Evolutionary conservation across 2,888 invertebrate species (phyloP).

Genomic region (Emmelina monodactyla): DNA sequence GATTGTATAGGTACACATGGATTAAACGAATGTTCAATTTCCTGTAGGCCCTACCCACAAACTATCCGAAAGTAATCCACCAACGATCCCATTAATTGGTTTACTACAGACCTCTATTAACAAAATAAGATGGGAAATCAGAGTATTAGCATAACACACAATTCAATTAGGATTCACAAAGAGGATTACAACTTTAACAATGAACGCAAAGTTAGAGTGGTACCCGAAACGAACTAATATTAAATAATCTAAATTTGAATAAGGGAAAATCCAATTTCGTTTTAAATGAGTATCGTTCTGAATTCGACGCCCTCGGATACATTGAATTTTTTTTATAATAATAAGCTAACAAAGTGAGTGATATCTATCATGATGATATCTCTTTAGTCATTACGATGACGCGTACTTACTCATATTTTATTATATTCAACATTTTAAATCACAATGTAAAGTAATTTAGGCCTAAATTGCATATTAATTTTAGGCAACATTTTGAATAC

Average conservation of each 20-base stretch:
- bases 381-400: too few species aligned
- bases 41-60: slow-evolving; percentile 35
- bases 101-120: slow-evolving; percentile 64
- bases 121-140: slow-evolving; percentile 66
- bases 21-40: slow-evolving; percentile 37
- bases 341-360: too few species aligned
- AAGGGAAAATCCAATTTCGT: slow-evolving; percentile 44
- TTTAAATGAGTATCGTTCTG: slow-evolving; percentile 4
- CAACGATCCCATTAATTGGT: slow-evolving; percentile 62
- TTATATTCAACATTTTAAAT: too few species aligned
- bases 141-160: slow-evolving; percentile 66
- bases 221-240: slow-evolving; percentile 52
- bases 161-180: slow-evolving; percentile 65
- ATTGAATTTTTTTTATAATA: background rate
- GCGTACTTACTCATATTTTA: too few species aligned
- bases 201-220: slow-evolving; percentile 57
- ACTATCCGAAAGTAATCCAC: slow-evolving; percentile 59
- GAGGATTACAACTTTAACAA: slow-evolving; percentile 67
- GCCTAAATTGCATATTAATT: too few species aligned
- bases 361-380: too few species aligned
- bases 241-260: slow-evolving; percentile 59
- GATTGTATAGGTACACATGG: slow-evolving; percentile 16
- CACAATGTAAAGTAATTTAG: too few species aligned
- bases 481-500: too few species aligned
- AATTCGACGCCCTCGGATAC: background rate